phyloP scores from a whole-genome alignment of 2,888 invertebrate genomes.

The Perizoma flavofasciatum region DNA sequence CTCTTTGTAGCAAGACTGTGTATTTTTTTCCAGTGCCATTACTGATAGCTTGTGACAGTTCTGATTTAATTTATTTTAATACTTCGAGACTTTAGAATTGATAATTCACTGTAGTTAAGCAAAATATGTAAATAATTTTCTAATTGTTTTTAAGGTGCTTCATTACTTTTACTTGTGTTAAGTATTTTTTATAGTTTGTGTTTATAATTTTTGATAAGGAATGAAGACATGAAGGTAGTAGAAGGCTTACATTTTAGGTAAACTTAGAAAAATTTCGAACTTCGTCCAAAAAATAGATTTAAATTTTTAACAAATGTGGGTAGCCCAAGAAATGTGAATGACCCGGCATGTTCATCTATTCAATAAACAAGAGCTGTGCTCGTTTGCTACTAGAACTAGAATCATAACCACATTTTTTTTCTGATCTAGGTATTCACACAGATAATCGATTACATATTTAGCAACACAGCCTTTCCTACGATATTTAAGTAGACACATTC shows the following conservation, averaged over 20 bases:
- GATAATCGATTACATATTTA: too few species aligned
- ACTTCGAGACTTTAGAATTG: background rate
- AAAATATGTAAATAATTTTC: background rate
- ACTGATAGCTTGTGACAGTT: background rate
- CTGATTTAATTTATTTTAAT: background rate
- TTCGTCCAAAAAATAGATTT: conserved; percentile 26
- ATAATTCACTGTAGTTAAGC: background rate
- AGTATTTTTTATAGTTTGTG: background rate
- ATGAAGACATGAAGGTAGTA: too few species aligned
- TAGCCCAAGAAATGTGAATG: conserved; percentile 53
- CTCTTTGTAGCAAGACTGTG: background rate
- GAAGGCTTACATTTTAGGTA: conserved; percentile 1
- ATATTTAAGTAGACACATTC: too few species aligned
- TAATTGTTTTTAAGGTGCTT: conserved; percentile 1
- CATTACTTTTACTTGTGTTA: background rate
- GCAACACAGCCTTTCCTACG: too few species aligned
- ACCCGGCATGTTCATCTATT: conserved; percentile 34
- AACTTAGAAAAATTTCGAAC: conserved; percentile 9
- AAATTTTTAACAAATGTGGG: conserved; percentile 28
- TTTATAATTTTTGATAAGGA: background rate
- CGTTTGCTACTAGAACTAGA: too few species aligned
- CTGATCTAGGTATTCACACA: too few species aligned
- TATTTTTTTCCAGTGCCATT: conserved; percentile 24
- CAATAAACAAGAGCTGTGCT: too few species aligned
- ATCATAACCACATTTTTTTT: too few species aligned